A percentile compares a stretch with the other conserved stretches of the same genome.
Evolutionary conservation across 2,888 invertebrate genomes (phyloP).

Genomic region (Xanthia togata): DNA sequence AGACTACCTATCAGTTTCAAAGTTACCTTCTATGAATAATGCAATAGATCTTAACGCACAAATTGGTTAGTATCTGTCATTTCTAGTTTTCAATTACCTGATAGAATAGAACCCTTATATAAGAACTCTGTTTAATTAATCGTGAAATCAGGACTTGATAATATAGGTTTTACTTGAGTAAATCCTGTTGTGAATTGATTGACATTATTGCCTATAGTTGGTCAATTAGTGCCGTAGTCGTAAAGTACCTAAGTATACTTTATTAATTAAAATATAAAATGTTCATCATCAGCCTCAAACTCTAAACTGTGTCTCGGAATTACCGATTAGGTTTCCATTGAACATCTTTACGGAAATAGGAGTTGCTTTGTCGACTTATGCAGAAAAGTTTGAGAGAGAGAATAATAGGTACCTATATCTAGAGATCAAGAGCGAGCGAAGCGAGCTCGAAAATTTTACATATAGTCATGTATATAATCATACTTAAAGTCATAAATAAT

Average conservation of each 20-base stretch:
- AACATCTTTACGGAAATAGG: too few relatives aligned
- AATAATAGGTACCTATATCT: too few relatives aligned
- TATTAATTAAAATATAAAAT: too few relatives aligned
- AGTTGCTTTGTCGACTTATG: too few relatives aligned
- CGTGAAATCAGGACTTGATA: constrained; percentile 29
- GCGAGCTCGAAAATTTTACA: too few relatives aligned
- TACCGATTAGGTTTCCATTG: too few relatives aligned
- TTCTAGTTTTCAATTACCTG: constrained; percentile 45
- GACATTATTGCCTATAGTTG: constrained; percentile 20
- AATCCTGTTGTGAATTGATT: constrained; percentile 37
- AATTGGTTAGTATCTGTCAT: constrained; percentile 47
- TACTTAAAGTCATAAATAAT: too few relatives aligned
- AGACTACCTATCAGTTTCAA: constrained; percentile 23
- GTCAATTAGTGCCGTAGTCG: not conserved
- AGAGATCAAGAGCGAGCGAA: too few relatives aligned
- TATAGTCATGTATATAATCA: too few relatives aligned
- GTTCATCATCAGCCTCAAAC: too few relatives aligned
- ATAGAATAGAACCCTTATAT: constrained; percentile 20
- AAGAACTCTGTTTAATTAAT: constrained; percentile 42
- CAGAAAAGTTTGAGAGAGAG: too few relatives aligned
- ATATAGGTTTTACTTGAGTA: constrained; percentile 18
- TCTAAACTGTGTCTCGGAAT: too few relatives aligned
- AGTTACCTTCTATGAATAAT: constrained; percentile 41
- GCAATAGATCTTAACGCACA: constrained; percentile 46
- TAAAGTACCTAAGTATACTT: not conserved